A percentile compares a stretch with the other conserved stretches of the same genome.
Evolutionary conservation across 2,888 invertebrate species (phyloP).

Genomic region (Seira ritae): DNA sequence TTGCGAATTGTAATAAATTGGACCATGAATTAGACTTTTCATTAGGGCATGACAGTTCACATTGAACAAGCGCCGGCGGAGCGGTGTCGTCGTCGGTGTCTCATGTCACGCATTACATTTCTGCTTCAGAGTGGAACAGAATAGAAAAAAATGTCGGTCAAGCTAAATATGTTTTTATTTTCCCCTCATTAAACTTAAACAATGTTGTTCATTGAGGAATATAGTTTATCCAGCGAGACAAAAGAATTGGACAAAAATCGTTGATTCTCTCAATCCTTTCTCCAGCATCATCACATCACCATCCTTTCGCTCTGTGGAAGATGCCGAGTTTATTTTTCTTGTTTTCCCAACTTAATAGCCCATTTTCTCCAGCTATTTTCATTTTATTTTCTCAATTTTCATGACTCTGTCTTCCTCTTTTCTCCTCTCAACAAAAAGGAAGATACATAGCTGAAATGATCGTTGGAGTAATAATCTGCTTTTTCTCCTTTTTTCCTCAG

Average conservation of each 20-base stretch:
- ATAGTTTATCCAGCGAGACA: too few relatives aligned
- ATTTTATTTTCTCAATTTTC: background rate
- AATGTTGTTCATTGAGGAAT: background rate
- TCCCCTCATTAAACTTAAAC: background rate
- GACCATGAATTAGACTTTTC: slow-evolving; percentile 5
- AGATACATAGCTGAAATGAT: background rate
- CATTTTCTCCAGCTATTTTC: slow-evolving; percentile 20
- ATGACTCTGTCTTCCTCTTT: slow-evolving; percentile 24
- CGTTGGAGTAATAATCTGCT: background rate
- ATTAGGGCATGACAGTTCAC: background rate
- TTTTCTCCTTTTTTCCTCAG: background rate
- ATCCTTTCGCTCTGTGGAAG: too few relatives aligned
- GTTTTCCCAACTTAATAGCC: slow-evolving; percentile 5
- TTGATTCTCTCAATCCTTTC: too few relatives aligned
- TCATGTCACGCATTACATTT: slow-evolving; percentile 32
- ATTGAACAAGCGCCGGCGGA: background rate
- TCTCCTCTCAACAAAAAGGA: background rate
- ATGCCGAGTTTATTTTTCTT: background rate
- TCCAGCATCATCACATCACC: too few relatives aligned
- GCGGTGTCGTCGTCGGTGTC: background rate
- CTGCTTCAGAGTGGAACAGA: too few relatives aligned
- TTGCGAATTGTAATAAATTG: background rate
- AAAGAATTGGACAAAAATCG: too few relatives aligned
- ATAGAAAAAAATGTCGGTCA: too few relatives aligned
- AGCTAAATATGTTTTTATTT: background rate